Evolutionary conservation across 1,140 invertebrate genomes (phyloP).

Genomic region (Anoplolepis gracilipes): DNA sequence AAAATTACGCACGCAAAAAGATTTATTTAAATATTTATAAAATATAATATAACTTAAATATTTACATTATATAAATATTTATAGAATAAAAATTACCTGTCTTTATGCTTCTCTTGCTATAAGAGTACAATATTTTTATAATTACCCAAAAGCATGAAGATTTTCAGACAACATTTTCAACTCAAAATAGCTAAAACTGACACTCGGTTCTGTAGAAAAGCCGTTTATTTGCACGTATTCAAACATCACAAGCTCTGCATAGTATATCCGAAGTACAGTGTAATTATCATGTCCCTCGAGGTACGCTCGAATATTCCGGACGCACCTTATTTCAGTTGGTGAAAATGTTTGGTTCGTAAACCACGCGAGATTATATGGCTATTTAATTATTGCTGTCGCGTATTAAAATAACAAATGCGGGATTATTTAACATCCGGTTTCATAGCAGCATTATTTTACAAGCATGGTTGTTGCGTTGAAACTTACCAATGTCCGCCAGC

Average conservation of each 20-base stretch:
- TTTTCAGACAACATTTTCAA: neutral
- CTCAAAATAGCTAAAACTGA: neutral
- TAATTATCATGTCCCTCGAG: conserved; percentile 2
- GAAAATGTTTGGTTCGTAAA: conserved; percentile 39
- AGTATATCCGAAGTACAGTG: neutral
- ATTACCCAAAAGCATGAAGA: neutral
- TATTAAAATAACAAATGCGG: conserved; percentile 36
- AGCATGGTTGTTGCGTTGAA: conserved; percentile 10
- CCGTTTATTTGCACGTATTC: neutral
- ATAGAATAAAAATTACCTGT: neutral
- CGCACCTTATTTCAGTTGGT: neutral
- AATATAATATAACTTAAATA: neutral
- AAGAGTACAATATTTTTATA: conserved; percentile 9
- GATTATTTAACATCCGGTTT: conserved; percentile 33
- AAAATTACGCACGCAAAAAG: neutral
- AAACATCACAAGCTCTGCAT: conserved; percentile 13
- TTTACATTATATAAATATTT: conserved; percentile 24
- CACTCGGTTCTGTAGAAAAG: neutral
- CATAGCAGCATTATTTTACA: neutral
- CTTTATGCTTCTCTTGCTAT: neutral
- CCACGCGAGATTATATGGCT: conserved; percentile 12
- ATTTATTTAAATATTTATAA: conserved; percentile 6
- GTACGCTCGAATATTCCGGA: neutral
- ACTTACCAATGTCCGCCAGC: neutral
- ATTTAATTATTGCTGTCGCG: conserved; percentile 45